Base-by-base conservation (phyloP, 2,888 invertebrate genomes). In the Eubasilissa splendida region DNA sequence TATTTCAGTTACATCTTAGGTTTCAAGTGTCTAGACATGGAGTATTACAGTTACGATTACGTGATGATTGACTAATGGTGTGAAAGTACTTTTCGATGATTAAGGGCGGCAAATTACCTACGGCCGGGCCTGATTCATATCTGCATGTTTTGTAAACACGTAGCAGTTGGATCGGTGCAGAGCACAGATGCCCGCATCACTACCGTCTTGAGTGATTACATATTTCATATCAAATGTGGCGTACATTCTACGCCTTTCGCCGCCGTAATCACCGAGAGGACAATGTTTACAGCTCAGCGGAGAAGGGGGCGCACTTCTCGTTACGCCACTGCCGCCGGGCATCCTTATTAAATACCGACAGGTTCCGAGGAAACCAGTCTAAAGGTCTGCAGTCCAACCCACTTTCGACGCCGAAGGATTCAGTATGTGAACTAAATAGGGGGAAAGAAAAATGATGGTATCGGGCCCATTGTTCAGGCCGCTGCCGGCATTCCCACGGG, bases 351-450 rank as follows among this genome's bases (percentile, higher is more conserved):
- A 76, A 76, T 78, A 78, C 58, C 60, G 68, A 76, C 82, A 79
- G 80, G 80, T 82, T 82, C 74, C 78, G 53, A 65, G 80, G 76
- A 80, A 82, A 80, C 82, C 76, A 76, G 80, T 80, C 74, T 68
- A 50, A 50, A 50, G 68, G 76, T 65, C 78, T 70, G 60, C 54
- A 52, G 73, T 68, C 75, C 82, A 80, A 73, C 82, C 82, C 80
- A 80, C 75, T 82, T 82, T 82, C 82, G 78, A 80, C 82, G 73
- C 82, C 56, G 65, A 73, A 59, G 78, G 58, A 52, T 33, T 54
- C 12, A 68, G 50, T 50, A 50, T 68, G 68, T 68, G 68, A 50
- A 68, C 42, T 50, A 42, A 68, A 68, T 68, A n/a, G 68, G 50
- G 50, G 42, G 50, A n/a, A 12, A 52, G 52, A 50, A n/a, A 68